These are phyloP conservation scores for Heliconius melpomene DNA, from an alignment of 1,140 invertebrate species.

Conservation along the genomic window DNA sequence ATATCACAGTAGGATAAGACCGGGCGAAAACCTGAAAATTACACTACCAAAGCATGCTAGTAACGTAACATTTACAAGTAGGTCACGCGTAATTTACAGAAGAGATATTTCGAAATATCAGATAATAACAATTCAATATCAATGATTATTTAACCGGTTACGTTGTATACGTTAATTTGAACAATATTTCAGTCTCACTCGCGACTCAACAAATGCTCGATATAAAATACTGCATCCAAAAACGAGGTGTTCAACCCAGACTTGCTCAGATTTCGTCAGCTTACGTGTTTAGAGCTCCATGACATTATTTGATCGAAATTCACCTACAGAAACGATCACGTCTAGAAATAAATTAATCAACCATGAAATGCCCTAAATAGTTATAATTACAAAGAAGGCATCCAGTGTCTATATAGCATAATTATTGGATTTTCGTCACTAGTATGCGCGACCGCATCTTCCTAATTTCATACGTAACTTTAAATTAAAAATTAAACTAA, in stretches of 20 bases:
- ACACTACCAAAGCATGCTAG: constrained; percentile 73
- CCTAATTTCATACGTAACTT: constrained; percentile 78
- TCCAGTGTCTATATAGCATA: constrained; percentile 67
- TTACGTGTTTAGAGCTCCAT: constrained; percentile 55
- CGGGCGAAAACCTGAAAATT: constrained; percentile 78
- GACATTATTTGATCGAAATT: constrained; percentile 76
- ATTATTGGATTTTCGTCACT: constrained; percentile 82
- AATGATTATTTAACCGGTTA: constrained; percentile 64
- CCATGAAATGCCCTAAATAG: constrained; percentile 77
- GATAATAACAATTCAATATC: constrained; percentile 56
- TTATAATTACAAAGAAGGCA: constrained; percentile 78
- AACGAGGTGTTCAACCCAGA: constrained; percentile 54
- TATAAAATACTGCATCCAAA: constrained; percentile 77
- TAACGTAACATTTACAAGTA: constrained; percentile 70
- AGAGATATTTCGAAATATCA: constrained; percentile 39
- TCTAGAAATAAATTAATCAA: constrained; percentile 75
- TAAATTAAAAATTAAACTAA: constrained; percentile 80
- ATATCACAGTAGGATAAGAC: constrained; percentile 76
- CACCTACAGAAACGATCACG: constrained; percentile 68
- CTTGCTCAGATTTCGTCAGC: constrained; percentile 48
- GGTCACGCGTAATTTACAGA: constrained; percentile 54
- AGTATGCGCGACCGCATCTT: constrained; percentile 81
- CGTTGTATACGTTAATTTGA: constrained; percentile 70
- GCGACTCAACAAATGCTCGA: constrained; percentile 70
- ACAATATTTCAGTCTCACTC: constrained; percentile 77